Evolutionary conservation across 2,888 invertebrate genomes (phyloP), one percentile per base, ranked within the genome.

Genomic region (Parasteatoda lunata): DNA sequence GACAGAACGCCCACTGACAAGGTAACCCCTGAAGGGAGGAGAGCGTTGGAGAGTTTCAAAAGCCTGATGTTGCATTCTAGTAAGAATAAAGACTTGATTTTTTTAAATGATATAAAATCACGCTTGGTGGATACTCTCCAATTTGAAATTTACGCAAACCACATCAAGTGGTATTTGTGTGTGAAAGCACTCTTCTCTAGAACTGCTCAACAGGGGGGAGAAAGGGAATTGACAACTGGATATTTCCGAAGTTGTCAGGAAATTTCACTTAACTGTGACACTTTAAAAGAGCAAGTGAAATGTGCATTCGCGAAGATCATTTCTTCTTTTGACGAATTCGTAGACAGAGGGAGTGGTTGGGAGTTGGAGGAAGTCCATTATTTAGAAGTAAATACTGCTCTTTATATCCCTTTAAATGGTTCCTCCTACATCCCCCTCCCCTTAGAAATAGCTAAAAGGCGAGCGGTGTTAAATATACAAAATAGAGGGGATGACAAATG

Each of bases 401-500:
- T 45, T 54, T 73, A 73, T 73, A 13, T 30, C 6, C 45, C 73
- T 3, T 73, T 73, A 45, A 48, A 13, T 6, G 73, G 30, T 11
- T 47, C 8, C 11, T 15, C 3, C 8, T 54, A 73, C 13, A 73
- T 73, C 3, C 15, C 15, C 8, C 15, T 73, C 9, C 59, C 73
- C 5, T 15, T 4, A 9, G 51, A 73, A 73, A n/a, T 73, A 9
- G 30, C 15, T 3, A n/a, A 7, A 11, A 54, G 51, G 30, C n/a
- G 54, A 73, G 54, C 73, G 4, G 49, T 71, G n/a, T 48, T 71
- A 48, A 71, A 71, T 49, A 71, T 71, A 8, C 6, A 71, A n/a
- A 71, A 71, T n/a, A 59, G 11, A 4, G 13, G 13, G n/a, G 49
- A 71, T 51, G 8, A 71, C 11, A 71, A 71, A 71, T 71, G 71